Evolutionary conservation across 1,140 invertebrate genomes (phyloP), one percentile per base, ranked within the genome.

Genomic region (Neuroterus valhalla): DNA sequence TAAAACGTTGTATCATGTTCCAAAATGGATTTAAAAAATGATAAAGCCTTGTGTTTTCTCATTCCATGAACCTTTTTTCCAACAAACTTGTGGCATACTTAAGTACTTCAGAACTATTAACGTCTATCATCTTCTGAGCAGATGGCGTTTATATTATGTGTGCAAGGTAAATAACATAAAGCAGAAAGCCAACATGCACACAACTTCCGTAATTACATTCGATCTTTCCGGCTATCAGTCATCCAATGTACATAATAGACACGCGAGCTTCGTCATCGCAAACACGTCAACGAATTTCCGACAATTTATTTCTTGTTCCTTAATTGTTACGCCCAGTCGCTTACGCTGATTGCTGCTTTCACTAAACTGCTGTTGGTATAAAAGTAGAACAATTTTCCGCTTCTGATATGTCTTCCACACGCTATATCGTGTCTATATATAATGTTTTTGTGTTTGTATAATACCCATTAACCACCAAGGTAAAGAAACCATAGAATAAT

Each of bases 401-500:
- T n/a, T n/a, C n/a, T 38, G 31, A 38, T 38, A 38, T 38, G 3
- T 2, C 31, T 31, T 3, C 10, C 10, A 38, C 31, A 38, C 5
- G 31, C 31, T 38, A 38, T 10, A 8, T 8, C 31, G 31, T 38
- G 31, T 8, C 31, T 38, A 38, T 38, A 38, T 38, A 8, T 10
- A 38, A 38, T 38, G 10, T 50, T 50, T 50, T 50, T 55, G 52
- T 21, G 4, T 55, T 3, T 31, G 3, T 55, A 38, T 14, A 23
- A 55, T 55, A 12, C 21, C 1, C 10, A 55, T 19, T 31, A 6
- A 5, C 55, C 6, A 14, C 5, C 14, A 62, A 62, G 55, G 2
- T n/a, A n/a, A 62, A 62, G 55, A 62, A 62, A 14, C 55, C 55
- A 23, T 62, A 55, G 23, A 55, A 62, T 62, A 62, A 62, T n/a